A percentile compares a stretch with the other conserved stretches of the same genome.
Evolutionary conservation across 2,888 invertebrate species (phyloP).

Genomic region (Osmoderma eremita): DNA sequence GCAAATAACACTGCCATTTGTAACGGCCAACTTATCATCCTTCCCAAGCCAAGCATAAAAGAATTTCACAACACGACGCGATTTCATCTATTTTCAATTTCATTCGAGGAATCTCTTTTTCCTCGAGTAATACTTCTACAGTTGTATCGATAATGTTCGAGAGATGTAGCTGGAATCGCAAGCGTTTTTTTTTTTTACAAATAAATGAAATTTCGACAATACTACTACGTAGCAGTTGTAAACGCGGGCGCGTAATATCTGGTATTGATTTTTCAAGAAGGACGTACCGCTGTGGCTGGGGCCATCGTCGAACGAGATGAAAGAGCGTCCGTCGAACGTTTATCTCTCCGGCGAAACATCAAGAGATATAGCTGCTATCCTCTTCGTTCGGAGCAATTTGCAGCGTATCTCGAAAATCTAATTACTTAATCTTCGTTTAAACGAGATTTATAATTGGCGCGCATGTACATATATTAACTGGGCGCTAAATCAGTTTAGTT

Average conservation of each 20-base stretch:
- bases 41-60: no score
- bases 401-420: neutral
- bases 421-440: constrained; percentile 6
- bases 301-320: constrained; percentile 10
- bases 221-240: neutral
- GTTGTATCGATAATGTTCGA: no score
- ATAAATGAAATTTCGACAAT: neutral
- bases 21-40: no score
- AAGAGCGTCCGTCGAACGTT: neutral
- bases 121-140: no score
- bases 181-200: neutral
- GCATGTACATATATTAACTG: neutral
- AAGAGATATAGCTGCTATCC: neutral
- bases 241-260: neutral
- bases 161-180: no score
- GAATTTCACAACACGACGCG: no score
- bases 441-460: constrained; percentile 1
- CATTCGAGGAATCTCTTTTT: no score
- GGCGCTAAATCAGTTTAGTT: neutral
- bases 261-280: constrained; percentile 12
- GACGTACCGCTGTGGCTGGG: neutral
- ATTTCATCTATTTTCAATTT: no score
- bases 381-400: neutral
- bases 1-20: no score
- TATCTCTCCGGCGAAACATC: neutral